Evolutionary conservation across 2,797 vertebrate genomes (phyloP), one percentile per base, ranked within the genome.

Genomic region (Cetoscarus ocellatus): DNA sequence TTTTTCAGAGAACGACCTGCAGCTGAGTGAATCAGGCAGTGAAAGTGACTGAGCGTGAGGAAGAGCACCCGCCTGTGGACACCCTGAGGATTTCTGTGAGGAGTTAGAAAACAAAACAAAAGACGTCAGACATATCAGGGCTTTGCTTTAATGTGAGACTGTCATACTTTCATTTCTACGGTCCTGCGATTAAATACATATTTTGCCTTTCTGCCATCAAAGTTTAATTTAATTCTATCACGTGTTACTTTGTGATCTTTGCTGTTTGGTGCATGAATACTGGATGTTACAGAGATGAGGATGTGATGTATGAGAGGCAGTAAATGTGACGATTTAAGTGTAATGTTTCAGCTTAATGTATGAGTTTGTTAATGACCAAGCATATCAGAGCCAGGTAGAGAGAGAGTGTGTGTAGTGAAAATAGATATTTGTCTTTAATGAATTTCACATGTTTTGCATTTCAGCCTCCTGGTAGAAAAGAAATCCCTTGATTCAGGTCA

Each of bases 1-100:
- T 60, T 13, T 91, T 95, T 75, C 94, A 99, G 97, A 98, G 92
- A 98, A 91, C 56, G 98, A 99, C 90, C 95, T 99, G 68, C 97
- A 98, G 92, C 93, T 99, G 84, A 99, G 98, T 80, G 98, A 99
- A 75, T 98, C 98, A 51, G 97, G 95, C 86, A 99, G 98, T 4
- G 97, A 98, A 81, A 99, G 97, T 71, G 97, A 98, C 90, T 98
- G 91, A 97, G 70, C 15, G 6, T 15, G 8, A 7, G 0, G 36
- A 69, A 12, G 66, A 34, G 47, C 9, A 58, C 27, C 19, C 0
- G 10, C 63, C 49, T 39, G 51, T 40, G 45, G 66, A 70, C 64
- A 69, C 61, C 42, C 15, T 48, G 61, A 49, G 13, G 42, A 19
- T 12, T 1, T 45, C 48, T 63, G n/a, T 15, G 72, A 48, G 6